These are phyloP conservation scores for Procambarus virginalis DNA, from an alignment of 1,140 invertebrate species.

Conservation along the genomic window DNA sequence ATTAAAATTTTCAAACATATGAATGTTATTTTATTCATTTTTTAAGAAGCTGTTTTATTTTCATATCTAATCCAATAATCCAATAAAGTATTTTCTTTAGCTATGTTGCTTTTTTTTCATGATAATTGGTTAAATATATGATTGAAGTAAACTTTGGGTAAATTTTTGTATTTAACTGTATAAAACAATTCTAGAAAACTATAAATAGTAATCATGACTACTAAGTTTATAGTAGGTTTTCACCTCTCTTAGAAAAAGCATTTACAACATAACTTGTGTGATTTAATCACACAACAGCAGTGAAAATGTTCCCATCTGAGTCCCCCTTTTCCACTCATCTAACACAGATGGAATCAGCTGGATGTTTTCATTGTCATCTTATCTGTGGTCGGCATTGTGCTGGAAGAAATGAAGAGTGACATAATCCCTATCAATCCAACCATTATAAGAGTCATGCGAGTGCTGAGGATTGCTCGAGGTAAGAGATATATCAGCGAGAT, in stretches of 20 bases:
- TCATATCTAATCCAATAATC: background rate
- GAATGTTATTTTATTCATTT: background rate
- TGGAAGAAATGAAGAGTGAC: slow-evolving; percentile 98
- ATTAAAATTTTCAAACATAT: background rate
- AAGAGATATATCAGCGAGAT: slow-evolving; percentile 26
- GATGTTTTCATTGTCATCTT: slow-evolving; percentile 97
- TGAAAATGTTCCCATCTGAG: background rate
- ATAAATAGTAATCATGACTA: background rate
- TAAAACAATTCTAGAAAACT: background rate
- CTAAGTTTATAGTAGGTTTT: background rate
- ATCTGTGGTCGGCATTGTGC: slow-evolving; percentile 96
- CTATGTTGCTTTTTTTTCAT: background rate
- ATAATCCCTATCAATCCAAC: slow-evolving; percentile 99
- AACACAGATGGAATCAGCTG: slow-evolving; percentile 94
- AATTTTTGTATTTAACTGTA: background rate
- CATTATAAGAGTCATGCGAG: slow-evolving; percentile 98
- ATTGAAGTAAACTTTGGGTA: background rate
- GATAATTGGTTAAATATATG: background rate
- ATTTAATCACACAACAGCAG: background rate
- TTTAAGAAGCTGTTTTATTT: background rate
- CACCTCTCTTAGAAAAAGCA: background rate
- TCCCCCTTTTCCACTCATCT: background rate
- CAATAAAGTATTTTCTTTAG: background rate
- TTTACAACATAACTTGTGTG: background rate
- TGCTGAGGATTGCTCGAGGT: slow-evolving; percentile 96